These are phyloP conservation scores for Porphyrio hochstetteri DNA, from an alignment of 2,113 vertebrate species.

Conservation along the genomic window DNA sequence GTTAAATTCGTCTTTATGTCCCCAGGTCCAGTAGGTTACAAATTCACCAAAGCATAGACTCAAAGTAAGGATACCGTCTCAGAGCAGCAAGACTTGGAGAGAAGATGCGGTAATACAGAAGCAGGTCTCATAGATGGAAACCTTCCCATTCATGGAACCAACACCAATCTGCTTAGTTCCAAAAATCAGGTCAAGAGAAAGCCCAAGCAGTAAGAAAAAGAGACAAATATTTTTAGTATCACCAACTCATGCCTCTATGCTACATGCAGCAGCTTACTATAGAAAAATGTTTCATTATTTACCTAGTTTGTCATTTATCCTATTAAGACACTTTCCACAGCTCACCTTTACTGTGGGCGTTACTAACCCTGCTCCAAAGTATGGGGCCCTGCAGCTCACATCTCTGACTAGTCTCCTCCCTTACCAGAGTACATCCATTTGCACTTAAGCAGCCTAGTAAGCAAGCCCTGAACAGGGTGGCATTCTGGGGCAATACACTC, in stretches of 20 bases:
- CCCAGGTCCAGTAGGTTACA: background rate
- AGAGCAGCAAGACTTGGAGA: background rate
- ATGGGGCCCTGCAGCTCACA: background rate
- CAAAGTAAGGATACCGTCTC: background rate
- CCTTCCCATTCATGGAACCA: background rate
- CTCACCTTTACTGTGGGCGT: background rate
- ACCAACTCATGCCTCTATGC: background rate
- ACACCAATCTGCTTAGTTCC: background rate
- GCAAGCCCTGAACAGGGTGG: rapidly evolving
- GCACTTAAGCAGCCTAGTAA: background rate
- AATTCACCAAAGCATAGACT: background rate
- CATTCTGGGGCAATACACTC: background rate
- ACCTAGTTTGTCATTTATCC: background rate
- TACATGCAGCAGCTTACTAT: background rate
- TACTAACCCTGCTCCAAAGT: background rate
- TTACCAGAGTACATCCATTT: background rate
- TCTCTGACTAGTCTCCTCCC: background rate
- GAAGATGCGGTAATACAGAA: background rate
- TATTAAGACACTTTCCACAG: background rate
- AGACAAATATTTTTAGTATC: background rate
- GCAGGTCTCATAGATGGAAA: background rate
- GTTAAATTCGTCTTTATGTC: background rate
- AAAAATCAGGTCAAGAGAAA: background rate
- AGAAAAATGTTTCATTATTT: background rate
- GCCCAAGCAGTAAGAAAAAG: background rate